Evolutionary conservation across 2,888 invertebrate genomes (phyloP).

Genomic region (Apamea anceps): DNA sequence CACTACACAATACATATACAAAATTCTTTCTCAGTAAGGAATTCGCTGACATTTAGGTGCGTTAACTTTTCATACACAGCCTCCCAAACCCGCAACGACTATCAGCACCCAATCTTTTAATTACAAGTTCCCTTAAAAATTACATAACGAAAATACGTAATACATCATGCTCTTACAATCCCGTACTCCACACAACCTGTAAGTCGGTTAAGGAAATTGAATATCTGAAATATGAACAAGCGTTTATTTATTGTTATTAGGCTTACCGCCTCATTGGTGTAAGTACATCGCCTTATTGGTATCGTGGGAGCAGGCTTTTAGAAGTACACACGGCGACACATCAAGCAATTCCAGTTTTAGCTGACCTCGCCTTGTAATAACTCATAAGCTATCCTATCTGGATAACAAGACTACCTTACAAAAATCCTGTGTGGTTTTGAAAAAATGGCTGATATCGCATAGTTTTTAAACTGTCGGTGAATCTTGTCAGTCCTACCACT

Average conservation of each 20-base stretch:
- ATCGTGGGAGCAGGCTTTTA: conserved; percentile 45
- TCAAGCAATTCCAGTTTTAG: not conserved
- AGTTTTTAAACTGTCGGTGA: no score
- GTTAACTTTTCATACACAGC: not conserved
- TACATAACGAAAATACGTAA: conserved; percentile 17
- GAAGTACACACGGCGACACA: not conserved
- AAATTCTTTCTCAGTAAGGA: no score
- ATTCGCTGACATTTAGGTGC: no score
- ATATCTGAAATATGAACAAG: conserved; percentile 53
- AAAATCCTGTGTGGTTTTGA: no score
- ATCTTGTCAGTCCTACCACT: no score
- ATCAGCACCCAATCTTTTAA: conserved; percentile 36
- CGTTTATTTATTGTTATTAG: conserved; percentile 60
- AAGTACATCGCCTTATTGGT: conserved; percentile 40
- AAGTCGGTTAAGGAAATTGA: conserved; percentile 53
- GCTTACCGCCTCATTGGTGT: conserved; percentile 61
- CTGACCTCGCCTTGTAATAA: not conserved
- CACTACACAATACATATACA: no score
- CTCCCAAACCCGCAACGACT: not conserved
- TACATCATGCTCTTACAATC: conserved; percentile 2
- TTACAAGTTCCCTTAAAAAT: conserved; percentile 21
- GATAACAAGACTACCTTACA: no score
- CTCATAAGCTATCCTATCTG: no score
- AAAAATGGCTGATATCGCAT: no score
- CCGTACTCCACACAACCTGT: conserved; percentile 16